phyloP scores from a whole-genome alignment of 2,113 vertebrate species.

The Muntiacus reevesi region DNA sequence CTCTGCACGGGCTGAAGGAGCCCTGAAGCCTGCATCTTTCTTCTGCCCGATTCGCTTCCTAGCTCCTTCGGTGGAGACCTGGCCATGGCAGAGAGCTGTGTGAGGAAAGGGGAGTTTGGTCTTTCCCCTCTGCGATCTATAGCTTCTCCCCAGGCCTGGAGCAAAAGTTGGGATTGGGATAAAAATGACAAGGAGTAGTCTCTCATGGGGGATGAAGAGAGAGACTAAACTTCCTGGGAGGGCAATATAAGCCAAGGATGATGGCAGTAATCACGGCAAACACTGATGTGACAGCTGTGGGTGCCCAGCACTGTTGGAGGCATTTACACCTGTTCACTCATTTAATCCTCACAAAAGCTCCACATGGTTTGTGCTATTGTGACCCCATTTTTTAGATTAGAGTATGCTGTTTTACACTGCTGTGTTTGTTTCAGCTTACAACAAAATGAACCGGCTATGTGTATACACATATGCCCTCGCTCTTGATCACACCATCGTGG shows the following conservation, averaged over 20 bases:
- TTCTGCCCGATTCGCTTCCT: background rate
- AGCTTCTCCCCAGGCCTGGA: background rate
- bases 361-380: background rate
- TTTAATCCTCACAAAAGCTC: background rate
- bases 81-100: too few relatives aligned
- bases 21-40: background rate
- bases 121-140: background rate
- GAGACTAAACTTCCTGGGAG: background rate
- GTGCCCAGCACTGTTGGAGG: background rate
- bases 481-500: background rate
- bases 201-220: background rate
- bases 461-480: background rate
- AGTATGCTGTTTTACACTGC: background rate
- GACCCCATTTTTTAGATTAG: background rate
- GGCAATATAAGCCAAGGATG: background rate
- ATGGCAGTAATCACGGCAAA: background rate
- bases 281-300: fast-evolving
- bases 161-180: background rate
- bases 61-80: background rate
- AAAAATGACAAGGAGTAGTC: background rate
- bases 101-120: background rate
- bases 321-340: background rate
- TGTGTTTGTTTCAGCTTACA: background rate
- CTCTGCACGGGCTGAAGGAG: background rate
- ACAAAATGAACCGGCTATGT: background rate